phyloP scores from a whole-genome alignment of 2,888 invertebrate species.

The Merodon equestris region DNA sequence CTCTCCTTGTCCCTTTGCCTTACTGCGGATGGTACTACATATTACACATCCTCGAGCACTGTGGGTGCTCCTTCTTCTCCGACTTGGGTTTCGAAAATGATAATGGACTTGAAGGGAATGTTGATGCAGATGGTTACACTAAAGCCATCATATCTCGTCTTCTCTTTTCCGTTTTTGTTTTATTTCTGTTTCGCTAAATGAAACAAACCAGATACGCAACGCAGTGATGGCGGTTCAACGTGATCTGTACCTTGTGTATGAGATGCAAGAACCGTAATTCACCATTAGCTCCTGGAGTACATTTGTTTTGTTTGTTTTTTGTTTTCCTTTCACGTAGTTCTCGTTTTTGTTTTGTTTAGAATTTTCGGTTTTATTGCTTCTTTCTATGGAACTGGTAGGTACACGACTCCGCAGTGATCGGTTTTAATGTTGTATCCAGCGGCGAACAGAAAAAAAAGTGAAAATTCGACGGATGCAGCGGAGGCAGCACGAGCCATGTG shows the following conservation, averaged over 20 bases:
- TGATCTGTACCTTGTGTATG: too few relatives aligned
- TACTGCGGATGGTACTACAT: too few relatives aligned
- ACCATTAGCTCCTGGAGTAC: slow-evolving; percentile 53
- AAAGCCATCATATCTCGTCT: slow-evolving; percentile 30
- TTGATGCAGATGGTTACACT: slow-evolving; percentile 64
- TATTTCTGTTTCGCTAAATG: slow-evolving; percentile 26
- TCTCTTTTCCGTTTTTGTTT: slow-evolving; percentile 18
- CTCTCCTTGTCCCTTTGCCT: not conserved
- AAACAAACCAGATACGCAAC: slow-evolving; percentile 54
- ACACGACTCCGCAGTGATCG: slow-evolving; percentile 9
- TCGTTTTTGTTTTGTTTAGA: slow-evolving; percentile 22
- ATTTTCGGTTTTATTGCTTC: slow-evolving; percentile 20
- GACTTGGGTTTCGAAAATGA: slow-evolving; percentile 4
- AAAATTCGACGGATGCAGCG: slow-evolving; percentile 30
- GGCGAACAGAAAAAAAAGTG: slow-evolving; percentile 27
- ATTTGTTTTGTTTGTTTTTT: slow-evolving; percentile 58
- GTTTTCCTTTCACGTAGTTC: slow-evolving; percentile 38
- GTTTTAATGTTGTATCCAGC: slow-evolving; percentile 38
- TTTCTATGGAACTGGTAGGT: slow-evolving; percentile 30
- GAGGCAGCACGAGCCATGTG: slow-evolving; percentile 49
- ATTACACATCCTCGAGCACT: slow-evolving; percentile 2
- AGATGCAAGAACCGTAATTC: slow-evolving; percentile 28
- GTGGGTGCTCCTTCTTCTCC: slow-evolving; percentile 45
- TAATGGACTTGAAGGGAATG: slow-evolving; percentile 62
- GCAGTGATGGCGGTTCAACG: not conserved